Evolutionary conservation across 2,113 vertebrate genomes (phyloP), one percentile per base, ranked within the genome.

Genomic region (Toxotes jaculatrix): DNA sequence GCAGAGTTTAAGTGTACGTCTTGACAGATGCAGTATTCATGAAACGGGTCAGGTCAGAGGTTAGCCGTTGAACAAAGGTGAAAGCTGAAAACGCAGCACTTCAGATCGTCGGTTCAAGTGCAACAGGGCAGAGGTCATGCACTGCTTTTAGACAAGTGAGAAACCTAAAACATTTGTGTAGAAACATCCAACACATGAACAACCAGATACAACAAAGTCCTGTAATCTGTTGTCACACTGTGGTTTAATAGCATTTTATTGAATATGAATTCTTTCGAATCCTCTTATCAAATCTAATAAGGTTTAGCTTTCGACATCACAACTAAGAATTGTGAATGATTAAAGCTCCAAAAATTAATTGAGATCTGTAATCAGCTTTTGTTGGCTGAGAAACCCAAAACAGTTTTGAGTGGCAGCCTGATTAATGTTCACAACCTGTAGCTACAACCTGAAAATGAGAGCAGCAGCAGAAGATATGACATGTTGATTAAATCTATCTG

Each of bases 41-140:
- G 69, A 81, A 80, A 49, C 5, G 4, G 61, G 65, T 60, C 67
- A 32, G 70, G 86, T 82, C 80, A 80, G 78, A 21, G 82, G 55
- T 82, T n/a, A 85, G 74, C 82, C 34, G 61, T 43, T 60, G 66
- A 76, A 43, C 45, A 27, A 78, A 63, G 71, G 79, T 74, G 71
- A 63, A 49, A 68, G 70, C 68, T 80, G 65, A 40, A 76, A 71
- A 72, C 59, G 63, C 32, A 43, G 31, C 80, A 59, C 27, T 68
- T 68, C 11, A 59, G 32, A 66, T 17, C 2, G 6, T 27, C 1
- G 2, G 51, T 31, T 56, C n/a, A 42, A 57, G 65, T 45, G 51
- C 27, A 76, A 55, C 14, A 13, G 45, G 70, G 62, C 65, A 12
- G 45, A 19, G 10, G 36, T 32, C 47, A 55, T 56, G 49, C 23